Evolutionary conservation across 2,888 invertebrate genomes (phyloP), one percentile per base, ranked within the genome.

Genomic region (Notodonta ziczac): DNA sequence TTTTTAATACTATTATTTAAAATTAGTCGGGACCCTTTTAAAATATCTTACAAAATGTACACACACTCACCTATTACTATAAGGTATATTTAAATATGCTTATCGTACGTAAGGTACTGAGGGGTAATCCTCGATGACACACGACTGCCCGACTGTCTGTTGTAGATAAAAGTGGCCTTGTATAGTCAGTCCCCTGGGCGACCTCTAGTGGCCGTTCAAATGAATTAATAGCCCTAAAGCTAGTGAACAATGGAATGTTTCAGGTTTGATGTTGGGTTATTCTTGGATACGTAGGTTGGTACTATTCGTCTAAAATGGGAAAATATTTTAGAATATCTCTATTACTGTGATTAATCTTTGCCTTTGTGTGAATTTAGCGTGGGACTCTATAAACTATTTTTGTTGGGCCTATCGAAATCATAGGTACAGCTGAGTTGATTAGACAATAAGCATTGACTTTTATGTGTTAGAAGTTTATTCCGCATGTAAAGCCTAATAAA

Each of bases 51-150:
- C 2, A 24, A 24, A 24, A 24, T 24, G 24, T 24, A 24, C 24
- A 24, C 24, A 24, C 24, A 24, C 24, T 2, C 24, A 24, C 24
- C 24, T 24, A 24, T 63, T 63, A 56, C 44, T 7, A 24, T 57
- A 61, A 58, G 39, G 52, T 46, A 32, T 40, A 32, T 40, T 16
- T 24, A 10, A 57, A 56, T 51, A 12, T 56, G 59, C 44, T 59
- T 61, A 62, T 60, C 53, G 58, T 52, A 57, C 61, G 56, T 56
- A 44, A 59, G 57, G 60, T 59, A 57, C 54, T 56, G 9, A 8
- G 32, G 60, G 58, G 39, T 54, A 76, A 82, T 76, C 75, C 78
- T 56, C 63, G 52, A 61, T 78, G 78, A 81, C 77, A 75, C 67
- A 79, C 72, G 75, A 76, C 46, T n/a, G 10, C 69, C 59, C 58